Evolutionary conservation across 1,140 invertebrate species (phyloP).

Genomic region (Prorops nasuta): DNA sequence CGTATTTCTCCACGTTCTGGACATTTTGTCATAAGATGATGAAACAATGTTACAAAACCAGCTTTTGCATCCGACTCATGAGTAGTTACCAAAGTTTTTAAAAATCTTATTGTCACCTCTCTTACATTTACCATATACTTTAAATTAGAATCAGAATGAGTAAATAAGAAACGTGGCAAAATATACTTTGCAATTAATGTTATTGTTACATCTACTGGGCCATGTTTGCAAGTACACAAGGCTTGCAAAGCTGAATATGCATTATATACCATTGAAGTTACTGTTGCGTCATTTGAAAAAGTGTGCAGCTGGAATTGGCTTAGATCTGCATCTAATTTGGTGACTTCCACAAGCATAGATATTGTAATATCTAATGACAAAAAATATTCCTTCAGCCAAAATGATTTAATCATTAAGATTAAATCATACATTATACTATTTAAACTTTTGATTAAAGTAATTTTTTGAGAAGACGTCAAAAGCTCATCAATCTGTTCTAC

Average conservation of each 20-base stretch:
- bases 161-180: constrained; percentile 54
- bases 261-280: constrained; percentile 50
- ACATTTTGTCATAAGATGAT: constrained; percentile 61
- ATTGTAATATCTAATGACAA: constrained; percentile 56
- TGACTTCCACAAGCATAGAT: constrained; percentile 53
- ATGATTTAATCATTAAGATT: constrained; percentile 50
- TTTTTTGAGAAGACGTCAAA: constrained; percentile 33
- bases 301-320: constrained; percentile 31
- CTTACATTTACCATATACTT: constrained; percentile 49
- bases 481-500: constrained; percentile 17
- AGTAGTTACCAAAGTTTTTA: constrained; percentile 51
- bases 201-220: constrained; percentile 49
- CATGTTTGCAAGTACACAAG: constrained; percentile 56
- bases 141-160: constrained; percentile 44
- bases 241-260: constrained; percentile 52
- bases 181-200: constrained; percentile 55
- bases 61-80: constrained; percentile 43
- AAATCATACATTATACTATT: constrained; percentile 53
- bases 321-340: constrained; percentile 49
- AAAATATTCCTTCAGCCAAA: constrained; percentile 54
- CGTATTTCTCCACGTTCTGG: constrained; percentile 62
- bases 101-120: constrained; percentile 57
- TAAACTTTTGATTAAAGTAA: constrained; percentile 34
- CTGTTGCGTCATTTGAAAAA: constrained; percentile 23
- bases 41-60: constrained; percentile 56